Evolutionary conservation across 2,888 invertebrate genomes (phyloP), one percentile per base, ranked within the genome.

Genomic region (Merodon equestris): DNA sequence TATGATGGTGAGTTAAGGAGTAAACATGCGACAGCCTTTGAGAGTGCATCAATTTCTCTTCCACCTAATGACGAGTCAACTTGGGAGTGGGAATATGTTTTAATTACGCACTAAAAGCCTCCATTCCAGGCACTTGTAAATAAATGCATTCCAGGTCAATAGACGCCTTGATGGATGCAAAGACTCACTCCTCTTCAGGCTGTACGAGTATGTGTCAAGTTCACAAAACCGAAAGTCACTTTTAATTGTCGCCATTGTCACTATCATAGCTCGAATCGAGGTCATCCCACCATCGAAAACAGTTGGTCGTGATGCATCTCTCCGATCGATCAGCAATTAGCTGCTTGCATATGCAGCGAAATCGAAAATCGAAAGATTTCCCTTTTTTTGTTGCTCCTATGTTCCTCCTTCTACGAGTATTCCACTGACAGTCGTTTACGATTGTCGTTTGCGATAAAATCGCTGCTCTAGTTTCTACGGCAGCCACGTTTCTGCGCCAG

Each of bases 11-110:
- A 15, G 44, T 38, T 56, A 56, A 38, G 36, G 45, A 67, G 56
- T 50, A 50, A 15, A 15, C 18, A 79, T 74, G 79, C 74, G 79
- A 79, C 79, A 79, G 79, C 74, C 67, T 74, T 79, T 63, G 68
- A 54, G 68, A 79, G 68, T 74, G 63, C 74, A 74, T 79, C 73
- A 73, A 74, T 79, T 74, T 68, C 74, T 79, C 79, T 63, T 64
- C 45, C 57, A 57, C 56, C 38, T 79, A 79, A 79, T 68, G 79
- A 79, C 74, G 74, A 58, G 67, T 48, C 79, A 58, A 68, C 19
- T 38, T 40, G 38, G 63, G 73, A 60, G 67, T 68, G 74, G 67
- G 68, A 50, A 56, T 74, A 74, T 58, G 58, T 74, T 79, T 79
- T 79, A 79, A 79, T 79, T 79, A 79, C 63, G 73, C 61, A 58